Evolutionary conservation across 2,113 vertebrate species (phyloP).

Genomic region (Varanus salvator): DNA sequence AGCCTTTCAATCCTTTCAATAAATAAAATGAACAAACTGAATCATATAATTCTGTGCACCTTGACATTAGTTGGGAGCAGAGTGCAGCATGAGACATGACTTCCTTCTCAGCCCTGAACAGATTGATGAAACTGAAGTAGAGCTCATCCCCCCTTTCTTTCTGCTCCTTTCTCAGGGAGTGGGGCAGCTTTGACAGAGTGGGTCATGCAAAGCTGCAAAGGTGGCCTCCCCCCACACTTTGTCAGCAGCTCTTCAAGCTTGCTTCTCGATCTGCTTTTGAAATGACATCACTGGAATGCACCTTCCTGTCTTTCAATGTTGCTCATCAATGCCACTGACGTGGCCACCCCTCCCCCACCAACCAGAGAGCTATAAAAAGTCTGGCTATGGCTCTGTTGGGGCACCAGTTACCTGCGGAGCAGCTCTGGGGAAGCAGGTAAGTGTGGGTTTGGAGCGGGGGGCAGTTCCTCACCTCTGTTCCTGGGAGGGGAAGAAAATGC

Average conservation of each 20-base stretch:
- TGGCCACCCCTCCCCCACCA: slow-evolving; percentile 54
- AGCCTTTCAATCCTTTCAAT: background rate
- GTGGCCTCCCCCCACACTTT: background rate
- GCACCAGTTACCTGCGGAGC: slow-evolving; percentile 22
- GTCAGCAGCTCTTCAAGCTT: accelerated
- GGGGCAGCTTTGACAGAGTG: background rate
- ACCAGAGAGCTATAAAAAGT: slow-evolving; percentile 62
- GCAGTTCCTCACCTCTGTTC: background rate
- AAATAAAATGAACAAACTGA: background rate
- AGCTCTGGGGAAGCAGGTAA: slow-evolving; percentile 57
- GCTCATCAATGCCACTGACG: slow-evolving; percentile 58
- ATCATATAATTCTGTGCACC: background rate
- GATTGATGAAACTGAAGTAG: accelerated
- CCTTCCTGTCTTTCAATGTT: slow-evolving; percentile 53
- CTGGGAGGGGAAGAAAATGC: background rate
- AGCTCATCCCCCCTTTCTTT: background rate
- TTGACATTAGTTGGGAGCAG: background rate
- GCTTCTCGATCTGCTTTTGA: slow-evolving; percentile 28
- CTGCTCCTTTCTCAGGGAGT: background rate
- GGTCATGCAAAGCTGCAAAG: background rate
- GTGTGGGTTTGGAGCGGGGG: slow-evolving; percentile 20
- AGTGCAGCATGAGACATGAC: accelerated
- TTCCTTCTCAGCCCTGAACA: accelerated
- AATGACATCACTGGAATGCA: background rate
- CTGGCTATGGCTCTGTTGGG: slow-evolving; percentile 34